Conservation (phyloP, 2,888 invertebrate species). For the Pyrgus malvae region DNA sequence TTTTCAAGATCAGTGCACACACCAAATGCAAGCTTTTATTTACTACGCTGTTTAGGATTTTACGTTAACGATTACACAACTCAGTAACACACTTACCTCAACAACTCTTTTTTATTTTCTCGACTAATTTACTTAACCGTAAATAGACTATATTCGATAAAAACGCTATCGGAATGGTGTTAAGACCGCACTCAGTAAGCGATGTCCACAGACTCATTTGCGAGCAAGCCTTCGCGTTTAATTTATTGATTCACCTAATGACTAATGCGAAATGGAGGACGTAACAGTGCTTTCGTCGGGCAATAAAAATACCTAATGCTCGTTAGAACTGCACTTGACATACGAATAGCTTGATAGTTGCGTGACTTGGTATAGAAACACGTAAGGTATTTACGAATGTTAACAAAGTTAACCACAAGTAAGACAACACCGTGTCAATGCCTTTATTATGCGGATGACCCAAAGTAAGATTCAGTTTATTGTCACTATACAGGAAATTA, state of each 20-base stretch:
- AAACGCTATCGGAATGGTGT: conserved; percentile 17
- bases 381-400: no score
- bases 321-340: conserved; percentile 11
- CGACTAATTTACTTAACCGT: not conserved
- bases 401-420: no score
- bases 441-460: no score
- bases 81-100: no score
- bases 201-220: conserved; percentile 20
- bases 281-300: conserved; percentile 16
- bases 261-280: conserved; percentile 20
- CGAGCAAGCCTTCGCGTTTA: conserved; percentile 12
- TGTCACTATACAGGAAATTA: no score
- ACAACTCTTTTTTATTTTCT: not conserved
- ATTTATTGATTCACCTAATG: conserved; percentile 23
- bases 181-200: conserved; percentile 11
- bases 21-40: not conserved
- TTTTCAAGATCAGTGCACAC: no score
- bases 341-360: not conserved
- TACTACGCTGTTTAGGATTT: not conserved
- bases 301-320: conserved; percentile 20
- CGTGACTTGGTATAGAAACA: no score
- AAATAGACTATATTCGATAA: not conserved
- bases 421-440: no score
- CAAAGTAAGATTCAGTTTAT: no score
- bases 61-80: no score